A percentile compares a stretch with the other conserved stretches of the same genome.
Evolutionary conservation across 1,140 invertebrate species (phyloP).

Genomic region (Tetraneura akinire): DNA sequence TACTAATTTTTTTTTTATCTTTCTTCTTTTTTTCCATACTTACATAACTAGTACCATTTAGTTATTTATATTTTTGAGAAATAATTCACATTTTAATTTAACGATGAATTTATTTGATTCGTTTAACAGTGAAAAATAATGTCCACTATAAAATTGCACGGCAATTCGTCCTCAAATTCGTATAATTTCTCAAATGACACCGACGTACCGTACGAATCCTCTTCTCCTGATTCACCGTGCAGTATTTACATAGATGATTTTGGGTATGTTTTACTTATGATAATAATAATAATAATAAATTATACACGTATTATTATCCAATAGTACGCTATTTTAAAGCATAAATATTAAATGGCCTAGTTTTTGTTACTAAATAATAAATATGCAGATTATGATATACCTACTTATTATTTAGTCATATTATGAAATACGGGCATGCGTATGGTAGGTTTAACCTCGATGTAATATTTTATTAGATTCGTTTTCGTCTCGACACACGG

Average conservation of each 20-base stretch:
- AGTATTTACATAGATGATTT: slow-evolving; percentile 21
- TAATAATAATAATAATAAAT: too few relatives aligned
- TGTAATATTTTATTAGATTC: background rate
- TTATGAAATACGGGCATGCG: background rate
- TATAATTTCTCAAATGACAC: slow-evolving; percentile 25
- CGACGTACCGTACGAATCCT: background rate
- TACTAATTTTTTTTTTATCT: too few relatives aligned
- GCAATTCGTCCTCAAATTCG: background rate
- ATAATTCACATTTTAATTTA: background rate
- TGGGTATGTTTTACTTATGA: slow-evolving; percentile 32
- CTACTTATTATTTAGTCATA: background rate
- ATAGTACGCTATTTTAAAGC: background rate
- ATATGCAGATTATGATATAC: too few relatives aligned
- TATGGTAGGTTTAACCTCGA: background rate
- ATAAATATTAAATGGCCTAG: too few relatives aligned
- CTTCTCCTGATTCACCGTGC: slow-evolving; percentile 36
- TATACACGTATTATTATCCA: background rate
- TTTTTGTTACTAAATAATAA: too few relatives aligned
- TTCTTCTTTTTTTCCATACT: too few relatives aligned
- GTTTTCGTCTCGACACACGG: background rate
- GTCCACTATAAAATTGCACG: slow-evolving; percentile 24
- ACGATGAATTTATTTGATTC: background rate
- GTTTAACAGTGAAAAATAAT: slow-evolving; percentile 6
- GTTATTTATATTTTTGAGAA: background rate
- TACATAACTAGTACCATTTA: background rate